Evolutionary conservation across 2,888 invertebrate genomes (phyloP).

Genomic region (Eugnorisma glareosa): DNA sequence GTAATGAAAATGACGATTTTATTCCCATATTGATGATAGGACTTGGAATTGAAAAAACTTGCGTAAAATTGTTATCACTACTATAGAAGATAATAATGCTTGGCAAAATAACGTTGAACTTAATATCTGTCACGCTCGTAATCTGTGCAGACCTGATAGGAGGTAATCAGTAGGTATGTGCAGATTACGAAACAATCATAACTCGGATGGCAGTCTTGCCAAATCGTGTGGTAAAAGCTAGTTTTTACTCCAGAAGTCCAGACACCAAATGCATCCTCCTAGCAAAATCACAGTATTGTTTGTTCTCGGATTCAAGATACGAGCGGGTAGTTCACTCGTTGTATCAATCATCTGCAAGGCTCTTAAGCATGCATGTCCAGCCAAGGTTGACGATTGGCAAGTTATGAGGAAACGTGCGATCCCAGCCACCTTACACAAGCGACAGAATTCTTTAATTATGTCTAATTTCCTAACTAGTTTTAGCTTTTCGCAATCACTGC

Average conservation of each 20-base stretch:
- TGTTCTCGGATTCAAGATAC: slow-evolving; percentile 2
- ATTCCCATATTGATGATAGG: slow-evolving; percentile 25
- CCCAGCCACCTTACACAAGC: background rate
- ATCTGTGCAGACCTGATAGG: slow-evolving; percentile 48
- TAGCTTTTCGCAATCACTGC: slow-evolving; percentile 11
- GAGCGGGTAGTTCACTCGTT: background rate
- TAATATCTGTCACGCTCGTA: slow-evolving; percentile 47
- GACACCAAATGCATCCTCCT: background rate
- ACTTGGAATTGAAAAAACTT: slow-evolving; percentile 31
- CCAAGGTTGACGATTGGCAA: slow-evolving; percentile 2
- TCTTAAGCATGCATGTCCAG: background rate
- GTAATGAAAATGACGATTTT: slow-evolving; percentile 22
- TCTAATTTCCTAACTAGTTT: slow-evolving; percentile 17
- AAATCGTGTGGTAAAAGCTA: background rate
- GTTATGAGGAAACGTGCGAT: background rate
- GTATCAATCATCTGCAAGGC: slow-evolving; percentile 2
- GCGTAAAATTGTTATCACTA: slow-evolving; percentile 34
- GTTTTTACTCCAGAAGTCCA: background rate
- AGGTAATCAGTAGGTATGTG: background rate
- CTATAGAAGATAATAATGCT: slow-evolving; percentile 16
- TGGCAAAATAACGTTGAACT: slow-evolving; percentile 32
- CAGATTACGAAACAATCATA: slow-evolving; percentile 41
- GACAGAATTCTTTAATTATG: slow-evolving; percentile 2
- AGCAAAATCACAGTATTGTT: background rate
- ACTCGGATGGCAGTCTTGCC: background rate